Conservation (phyloP, 1,140 invertebrate genomes). For the Cotesia chilonis region DNA sequence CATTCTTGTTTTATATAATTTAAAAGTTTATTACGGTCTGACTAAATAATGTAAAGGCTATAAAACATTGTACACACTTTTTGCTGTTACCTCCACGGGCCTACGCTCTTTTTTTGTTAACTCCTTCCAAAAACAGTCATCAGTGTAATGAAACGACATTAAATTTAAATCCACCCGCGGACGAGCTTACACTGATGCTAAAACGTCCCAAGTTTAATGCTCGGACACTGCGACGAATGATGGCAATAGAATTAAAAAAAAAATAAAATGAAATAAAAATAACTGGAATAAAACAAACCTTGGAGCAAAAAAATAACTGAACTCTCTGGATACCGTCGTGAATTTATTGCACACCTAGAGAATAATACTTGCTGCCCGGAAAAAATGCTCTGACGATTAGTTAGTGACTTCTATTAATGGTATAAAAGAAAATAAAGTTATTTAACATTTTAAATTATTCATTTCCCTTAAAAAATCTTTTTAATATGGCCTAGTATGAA, state of each 20-base stretch:
- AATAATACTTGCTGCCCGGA: slow-evolving; percentile 9
- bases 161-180: slow-evolving; percentile 38
- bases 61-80: background rate
- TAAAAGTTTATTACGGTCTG: slow-evolving; percentile 34
- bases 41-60: background rate
- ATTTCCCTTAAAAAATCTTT: too few relatives aligned
- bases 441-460: background rate
- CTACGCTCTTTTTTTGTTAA: slow-evolving; percentile 25
- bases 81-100: background rate
- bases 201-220: slow-evolving; percentile 27
- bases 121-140: background rate
- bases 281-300: too few relatives aligned
- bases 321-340: slow-evolving; percentile 13
- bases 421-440: background rate
- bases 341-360: slow-evolving; percentile 30
- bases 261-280: slow-evolving; percentile 11
- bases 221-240: slow-evolving; percentile 19
- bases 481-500: too few relatives aligned
- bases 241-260: slow-evolving; percentile 1
- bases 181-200: slow-evolving; percentile 32
- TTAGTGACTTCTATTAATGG: slow-evolving; percentile 23
- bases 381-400: slow-evolving; percentile 29
- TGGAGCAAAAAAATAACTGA: background rate
- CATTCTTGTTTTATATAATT: slow-evolving; percentile 36
- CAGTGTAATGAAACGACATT: slow-evolving; percentile 47